Evolutionary conservation across 2,797 vertebrate species (phyloP), one percentile per base, ranked within the genome.

Genomic region (Molossus molossus): DNA sequence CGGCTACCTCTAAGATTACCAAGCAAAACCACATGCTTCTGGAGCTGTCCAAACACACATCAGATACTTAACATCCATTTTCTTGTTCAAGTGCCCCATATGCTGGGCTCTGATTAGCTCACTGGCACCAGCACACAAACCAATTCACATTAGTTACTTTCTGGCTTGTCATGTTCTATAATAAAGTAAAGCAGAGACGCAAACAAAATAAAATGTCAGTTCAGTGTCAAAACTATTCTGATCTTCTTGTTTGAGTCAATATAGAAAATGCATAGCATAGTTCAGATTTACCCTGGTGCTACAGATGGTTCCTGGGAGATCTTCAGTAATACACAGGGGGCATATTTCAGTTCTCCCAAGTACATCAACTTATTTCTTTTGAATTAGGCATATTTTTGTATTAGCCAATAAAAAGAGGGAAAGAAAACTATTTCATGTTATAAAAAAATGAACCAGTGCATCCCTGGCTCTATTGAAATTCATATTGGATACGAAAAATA

Each of bases 1-100:
- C 5, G 2, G 76, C 64, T 69, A 58, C 89, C 40, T 81, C 60
- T 81, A 50, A 88, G 62, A 89, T 84, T 81, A 95, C 83, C 67
- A 95, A 94, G 79, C 1, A 87, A 97, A 96, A 94, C 60, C 92
- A 87, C 86, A 84, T 27, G 94, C 29, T 69, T 93, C 55, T 90
- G 65, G 94, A 95, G 53, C 75, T 72, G 76, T 94, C 92, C 94
- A 95, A 93, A 93, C 25, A 65, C 53, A 92, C 69, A 93, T 76
- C 75, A 94, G 87, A 69, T 76, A 97, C 92, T 96, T 94, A 95
- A 92, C 96, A 97, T 90, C 60, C 21, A 95, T 95, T 97, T 95
- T n/a, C 57, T 83, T 95, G 60, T 94, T 92, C 55, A 91, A 91
- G 96, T 73, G 57, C 20, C 85, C 92, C 86, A 95, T 89, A 89